Base-by-base conservation (phyloP, 2,888 invertebrate genomes). In the Lasioglossum villosulum region DNA sequence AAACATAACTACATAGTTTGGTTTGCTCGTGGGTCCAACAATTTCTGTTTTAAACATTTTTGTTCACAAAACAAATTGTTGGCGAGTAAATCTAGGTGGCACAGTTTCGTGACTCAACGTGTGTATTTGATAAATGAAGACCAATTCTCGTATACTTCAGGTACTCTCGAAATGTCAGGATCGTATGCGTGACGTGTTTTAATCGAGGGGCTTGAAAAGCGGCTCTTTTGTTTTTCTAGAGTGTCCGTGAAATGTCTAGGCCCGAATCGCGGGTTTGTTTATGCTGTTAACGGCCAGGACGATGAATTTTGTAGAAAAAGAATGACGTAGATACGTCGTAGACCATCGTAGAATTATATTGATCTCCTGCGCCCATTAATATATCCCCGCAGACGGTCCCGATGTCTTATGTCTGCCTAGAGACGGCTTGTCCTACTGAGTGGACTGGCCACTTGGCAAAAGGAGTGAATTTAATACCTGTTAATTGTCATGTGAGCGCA, bases 401-500 rank as follows among this genome's bases (percentile, higher is more conserved):
- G 59, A 86, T 70, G 78, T 70, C 78, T 42, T 66, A 78, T 71
- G 81, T 78, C 84, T 74, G 81, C 68, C 74, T 77, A 80, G 85
- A 90, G 88, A 88, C 86, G 80, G 78, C 82, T 83, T 82, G 88
- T 88, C 86, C 87, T 80, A 83, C 83, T 88, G 82, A 82, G 83
- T 72, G 78, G 80, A 75, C 80, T 68, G 75, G 76, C 86, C 80
- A 87, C 86, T 90, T 90, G 90, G 90, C 90, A 87, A 79, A 74
- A 70, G 80, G 48, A 70, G 78, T 70, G 86, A 85, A 83, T 89
- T 88, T 86, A 90, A 81, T 90, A 88, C 90, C 86, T 90, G 89
- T 90, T 90, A 90, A 90, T 88, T 86, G 83, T 90, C 86, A 83
- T 70, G 82, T 84, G 90, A 88, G 75, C 27, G 80, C 75, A 73